Percentiles rank a stretch among this genome's conserved stretches.
These are phyloP conservation scores for Plebejus melissa DNA, from an alignment of 2,888 invertebrate genomes.

Conservation along the genomic window DNA sequence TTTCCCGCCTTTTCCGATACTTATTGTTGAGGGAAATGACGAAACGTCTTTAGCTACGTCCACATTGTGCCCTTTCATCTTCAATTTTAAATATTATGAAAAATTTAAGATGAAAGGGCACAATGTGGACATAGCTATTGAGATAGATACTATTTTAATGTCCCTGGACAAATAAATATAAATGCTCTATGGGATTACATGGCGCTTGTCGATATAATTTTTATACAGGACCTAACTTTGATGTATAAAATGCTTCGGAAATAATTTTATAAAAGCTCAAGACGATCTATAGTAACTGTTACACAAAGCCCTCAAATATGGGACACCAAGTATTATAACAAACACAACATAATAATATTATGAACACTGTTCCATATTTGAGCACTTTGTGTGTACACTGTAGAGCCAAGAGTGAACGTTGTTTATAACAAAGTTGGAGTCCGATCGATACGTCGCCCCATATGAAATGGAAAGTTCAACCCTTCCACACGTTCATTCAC, in stretches of 20 bases:
- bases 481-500: conserved; percentile 19
- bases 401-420: conserved; percentile 2
- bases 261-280: no score
- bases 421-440: conserved; percentile 39
- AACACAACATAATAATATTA: not conserved
- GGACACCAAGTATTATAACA: not conserved
- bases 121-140: no score
- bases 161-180: no score
- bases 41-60: not conserved
- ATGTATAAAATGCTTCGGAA: no score
- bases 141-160: no score
- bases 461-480: conserved; percentile 74
- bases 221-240: no score
- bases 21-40: not conserved
- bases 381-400: not conserved
- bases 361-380: not conserved
- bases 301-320: not conserved
- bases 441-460: conserved; percentile 67
- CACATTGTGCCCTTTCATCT: no score
- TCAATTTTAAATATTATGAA: no score
- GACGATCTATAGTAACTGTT: no score
- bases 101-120: no score
- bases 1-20: conserved; percentile 11
- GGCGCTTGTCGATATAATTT: no score
- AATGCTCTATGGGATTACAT: no score